Conservation (phyloP, 2,888 invertebrate species). For the Rhorus exstirpatorius region DNA sequence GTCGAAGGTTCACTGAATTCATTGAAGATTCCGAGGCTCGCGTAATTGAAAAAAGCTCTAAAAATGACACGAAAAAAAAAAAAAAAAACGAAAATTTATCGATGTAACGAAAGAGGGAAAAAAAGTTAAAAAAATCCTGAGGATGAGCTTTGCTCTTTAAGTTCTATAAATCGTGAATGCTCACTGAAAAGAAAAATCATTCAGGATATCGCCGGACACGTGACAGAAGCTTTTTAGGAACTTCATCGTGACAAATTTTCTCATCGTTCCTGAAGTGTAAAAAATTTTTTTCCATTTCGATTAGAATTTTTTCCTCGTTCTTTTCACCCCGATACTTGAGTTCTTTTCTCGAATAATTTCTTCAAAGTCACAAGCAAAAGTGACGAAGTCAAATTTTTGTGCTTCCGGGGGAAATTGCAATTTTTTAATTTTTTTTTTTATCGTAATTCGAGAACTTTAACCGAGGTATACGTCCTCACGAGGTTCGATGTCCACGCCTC, state of each 20-base stretch:
- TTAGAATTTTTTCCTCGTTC: too few species aligned
- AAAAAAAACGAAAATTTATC: background rate
- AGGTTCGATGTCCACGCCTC: slow-evolving; percentile 11
- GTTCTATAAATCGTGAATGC: background rate
- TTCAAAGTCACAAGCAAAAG: too few species aligned
- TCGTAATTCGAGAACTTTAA: background rate
- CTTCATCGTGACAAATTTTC: too few species aligned
- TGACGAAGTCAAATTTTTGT: too few species aligned
- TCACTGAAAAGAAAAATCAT: background rate
- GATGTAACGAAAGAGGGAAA: too few species aligned
- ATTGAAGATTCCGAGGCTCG: background rate
- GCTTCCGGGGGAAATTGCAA: too few species aligned
- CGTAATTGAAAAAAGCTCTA: slow-evolving; percentile 11
- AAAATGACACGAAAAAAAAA: background rate
- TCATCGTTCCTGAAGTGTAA: too few species aligned
- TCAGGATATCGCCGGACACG: background rate
- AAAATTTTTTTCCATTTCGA: too few species aligned
- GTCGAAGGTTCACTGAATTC: slow-evolving; percentile 48
- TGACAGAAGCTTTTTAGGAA: background rate
- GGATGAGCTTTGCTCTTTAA: background rate
- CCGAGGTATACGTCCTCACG: background rate
- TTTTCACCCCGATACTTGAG: too few species aligned
- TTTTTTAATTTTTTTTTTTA: too few species aligned
- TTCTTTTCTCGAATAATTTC: too few species aligned
- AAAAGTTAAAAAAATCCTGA: background rate